phyloP scores from a whole-genome alignment of 2,797 vertebrate species.

The Enteromius afrohamiltoni region DNA sequence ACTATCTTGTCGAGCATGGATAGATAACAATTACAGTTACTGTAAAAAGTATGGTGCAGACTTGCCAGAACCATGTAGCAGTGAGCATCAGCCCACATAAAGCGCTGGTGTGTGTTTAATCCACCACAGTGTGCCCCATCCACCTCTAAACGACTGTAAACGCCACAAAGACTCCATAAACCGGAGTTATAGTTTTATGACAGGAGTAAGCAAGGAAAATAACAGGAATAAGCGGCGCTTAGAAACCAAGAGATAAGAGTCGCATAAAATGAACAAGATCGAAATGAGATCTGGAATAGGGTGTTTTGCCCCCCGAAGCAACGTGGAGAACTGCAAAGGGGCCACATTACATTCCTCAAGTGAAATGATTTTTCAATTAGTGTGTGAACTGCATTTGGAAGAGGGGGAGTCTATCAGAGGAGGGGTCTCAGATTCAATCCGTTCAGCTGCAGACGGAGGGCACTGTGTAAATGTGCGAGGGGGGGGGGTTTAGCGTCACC shows the following conservation, averaged over 20 bases:
- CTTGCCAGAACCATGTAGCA: not conserved
- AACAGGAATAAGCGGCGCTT: not conserved
- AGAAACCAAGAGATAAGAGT: slow-evolving; percentile 11
- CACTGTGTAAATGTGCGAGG: slow-evolving; percentile 23
- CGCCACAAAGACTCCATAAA: not conserved
- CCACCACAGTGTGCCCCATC: not conserved
- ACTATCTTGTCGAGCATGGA: not conserved
- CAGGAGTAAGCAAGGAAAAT: not conserved
- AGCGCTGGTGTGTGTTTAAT: not conserved
- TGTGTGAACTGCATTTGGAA: slow-evolving; percentile 46
- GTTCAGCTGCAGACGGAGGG: slow-evolving; percentile 47
- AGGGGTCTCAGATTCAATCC: slow-evolving; percentile 51
- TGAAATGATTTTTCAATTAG: slow-evolving; percentile 63
- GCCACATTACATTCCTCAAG: slow-evolving; percentile 44
- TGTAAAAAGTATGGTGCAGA: not conserved
- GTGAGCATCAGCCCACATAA: not conserved
- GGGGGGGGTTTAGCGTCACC: slow-evolving; percentile 54
- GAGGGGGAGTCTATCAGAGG: slow-evolving; percentile 42
- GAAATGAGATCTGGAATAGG: not conserved
- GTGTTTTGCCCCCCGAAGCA: slow-evolving; percentile 31
- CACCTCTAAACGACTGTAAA: not conserved
- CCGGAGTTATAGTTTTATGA: not conserved
- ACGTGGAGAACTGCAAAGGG: not conserved
- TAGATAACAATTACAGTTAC: not conserved
- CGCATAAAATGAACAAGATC: not conserved